Evolutionary conservation across 2,888 invertebrate genomes (phyloP).

Genomic region (Tetranychus truncatus): DNA sequence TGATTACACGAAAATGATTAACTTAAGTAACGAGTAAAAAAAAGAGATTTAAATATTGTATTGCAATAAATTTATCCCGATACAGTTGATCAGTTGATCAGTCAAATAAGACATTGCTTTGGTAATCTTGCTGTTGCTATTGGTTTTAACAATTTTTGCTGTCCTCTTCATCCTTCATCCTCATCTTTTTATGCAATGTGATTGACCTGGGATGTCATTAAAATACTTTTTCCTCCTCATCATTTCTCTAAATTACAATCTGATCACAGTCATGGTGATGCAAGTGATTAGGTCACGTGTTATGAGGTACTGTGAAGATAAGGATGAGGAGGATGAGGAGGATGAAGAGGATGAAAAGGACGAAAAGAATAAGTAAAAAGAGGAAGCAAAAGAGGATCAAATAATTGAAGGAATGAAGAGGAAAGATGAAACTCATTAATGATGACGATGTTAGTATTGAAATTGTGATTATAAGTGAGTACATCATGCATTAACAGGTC

Average conservation of each 20-base stretch:
- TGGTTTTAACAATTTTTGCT: background rate
- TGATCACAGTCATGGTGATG: background rate
- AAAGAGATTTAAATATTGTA: too few relatives aligned
- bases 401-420: background rate
- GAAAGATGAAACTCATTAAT: background rate
- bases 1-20: too few relatives aligned
- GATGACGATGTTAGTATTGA: too few relatives aligned
- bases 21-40: too few relatives aligned
- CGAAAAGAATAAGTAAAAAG: conserved; percentile 25
- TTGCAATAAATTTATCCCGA: too few relatives aligned
- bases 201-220: conserved; percentile 1
- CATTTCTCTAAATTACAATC: conserved; percentile 1
- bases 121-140: background rate
- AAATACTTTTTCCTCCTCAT: background rate
- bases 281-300: conserved; percentile 1
- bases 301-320: background rate
- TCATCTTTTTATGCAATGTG: background rate
- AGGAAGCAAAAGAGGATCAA: conserved; percentile 26
- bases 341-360: background rate
- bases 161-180: background rate
- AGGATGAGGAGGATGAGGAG: background rate
- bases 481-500: too few relatives aligned
- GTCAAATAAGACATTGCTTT: too few relatives aligned
- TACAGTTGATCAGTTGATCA: too few relatives aligned
- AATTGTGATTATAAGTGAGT: too few relatives aligned